These are phyloP conservation scores for Thunnus thynnus DNA, from an alignment of 2,113 vertebrate species.

Conservation along the genomic window DNA sequence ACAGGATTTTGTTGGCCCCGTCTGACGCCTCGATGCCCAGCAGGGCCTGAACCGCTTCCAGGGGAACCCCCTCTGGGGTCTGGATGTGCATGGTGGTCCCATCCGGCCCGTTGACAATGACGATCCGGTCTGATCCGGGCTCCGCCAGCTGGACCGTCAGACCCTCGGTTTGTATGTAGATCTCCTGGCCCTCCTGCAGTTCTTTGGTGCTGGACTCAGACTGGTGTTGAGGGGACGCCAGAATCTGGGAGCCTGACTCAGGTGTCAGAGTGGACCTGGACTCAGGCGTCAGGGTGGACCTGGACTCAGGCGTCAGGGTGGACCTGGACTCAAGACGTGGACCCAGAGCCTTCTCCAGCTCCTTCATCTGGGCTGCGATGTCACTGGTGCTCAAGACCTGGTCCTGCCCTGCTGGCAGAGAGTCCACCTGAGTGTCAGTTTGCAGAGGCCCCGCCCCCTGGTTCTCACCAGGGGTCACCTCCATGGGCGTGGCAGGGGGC, in stretches of 20 bases:
- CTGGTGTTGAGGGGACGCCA: neutral
- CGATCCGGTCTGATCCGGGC: conserved; percentile 82
- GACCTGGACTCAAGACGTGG: neutral
- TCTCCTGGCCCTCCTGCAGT: conserved; percentile 80
- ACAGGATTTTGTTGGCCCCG: conserved; percentile 41
- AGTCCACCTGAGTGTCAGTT: conserved; percentile 45
- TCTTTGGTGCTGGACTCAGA: conserved; percentile 69
- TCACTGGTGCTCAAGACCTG: conserved; percentile 42
- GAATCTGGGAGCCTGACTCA: neutral
- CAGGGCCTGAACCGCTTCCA: conserved; percentile 86
- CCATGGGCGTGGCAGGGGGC: conserved; percentile 41
- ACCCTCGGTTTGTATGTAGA: conserved; percentile 87
- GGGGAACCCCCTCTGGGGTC: conserved; percentile 82
- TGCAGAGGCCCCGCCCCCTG: conserved; percentile 45
- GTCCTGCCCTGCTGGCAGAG: conserved; percentile 32
- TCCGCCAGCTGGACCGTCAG: conserved; percentile 83
- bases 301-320: neutral
- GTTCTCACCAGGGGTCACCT: conserved; percentile 42
- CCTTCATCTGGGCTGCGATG: conserved; percentile 62
- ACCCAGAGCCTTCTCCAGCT: conserved; percentile 68
- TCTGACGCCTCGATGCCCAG: conserved; percentile 85
- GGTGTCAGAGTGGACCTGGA: neutral
- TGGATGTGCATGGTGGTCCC: conserved; percentile 86
- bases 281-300: neutral
- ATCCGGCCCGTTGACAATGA: conserved; percentile 83